Evolutionary conservation across 2,888 invertebrate species (phyloP).

Genomic region (Caenorhabditis becei): DNA sequence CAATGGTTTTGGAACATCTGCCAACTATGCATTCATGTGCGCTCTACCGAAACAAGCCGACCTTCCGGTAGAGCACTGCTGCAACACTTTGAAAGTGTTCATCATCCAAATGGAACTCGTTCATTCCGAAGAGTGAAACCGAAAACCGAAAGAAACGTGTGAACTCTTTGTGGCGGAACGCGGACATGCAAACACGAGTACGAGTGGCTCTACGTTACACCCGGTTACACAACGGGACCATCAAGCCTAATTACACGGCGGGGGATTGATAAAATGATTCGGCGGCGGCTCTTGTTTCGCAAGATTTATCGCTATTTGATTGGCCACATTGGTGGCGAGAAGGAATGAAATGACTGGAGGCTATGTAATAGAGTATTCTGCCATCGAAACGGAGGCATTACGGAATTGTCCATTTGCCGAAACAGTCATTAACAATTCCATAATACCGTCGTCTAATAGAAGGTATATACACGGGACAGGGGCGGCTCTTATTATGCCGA

Average conservation of each 20-base stretch:
- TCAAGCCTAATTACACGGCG: constrained; percentile 48
- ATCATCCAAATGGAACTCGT: too few species aligned
- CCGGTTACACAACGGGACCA: constrained; percentile 51
- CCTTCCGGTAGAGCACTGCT: too few species aligned
- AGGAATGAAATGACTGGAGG: not conserved
- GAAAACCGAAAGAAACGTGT: constrained; percentile 47
- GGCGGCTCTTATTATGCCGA: constrained; percentile 19
- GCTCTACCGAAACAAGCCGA: too few species aligned
- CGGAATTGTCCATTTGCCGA: not conserved
- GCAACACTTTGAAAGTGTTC: too few species aligned
- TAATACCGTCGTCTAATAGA: too few species aligned
- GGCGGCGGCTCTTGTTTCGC: constrained; percentile 37
- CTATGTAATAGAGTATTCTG: constrained; percentile 38
- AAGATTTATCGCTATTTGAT: constrained; percentile 55
- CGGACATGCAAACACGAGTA: constrained; percentile 46
- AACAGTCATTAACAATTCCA: constrained; percentile 44
- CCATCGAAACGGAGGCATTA: constrained; percentile 45
- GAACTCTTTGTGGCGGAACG: constrained; percentile 8
- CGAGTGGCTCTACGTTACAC: constrained; percentile 33
- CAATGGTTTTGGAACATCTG: too few species aligned
- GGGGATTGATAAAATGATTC: constrained; percentile 57
- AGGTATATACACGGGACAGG: too few species aligned
- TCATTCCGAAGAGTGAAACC: constrained; percentile 53
- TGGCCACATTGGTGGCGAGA: constrained; percentile 7
- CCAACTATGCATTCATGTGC: too few species aligned